Evolutionary conservation across 2,113 vertebrate species (phyloP).

Genomic region (Amazona guildingii): DNA sequence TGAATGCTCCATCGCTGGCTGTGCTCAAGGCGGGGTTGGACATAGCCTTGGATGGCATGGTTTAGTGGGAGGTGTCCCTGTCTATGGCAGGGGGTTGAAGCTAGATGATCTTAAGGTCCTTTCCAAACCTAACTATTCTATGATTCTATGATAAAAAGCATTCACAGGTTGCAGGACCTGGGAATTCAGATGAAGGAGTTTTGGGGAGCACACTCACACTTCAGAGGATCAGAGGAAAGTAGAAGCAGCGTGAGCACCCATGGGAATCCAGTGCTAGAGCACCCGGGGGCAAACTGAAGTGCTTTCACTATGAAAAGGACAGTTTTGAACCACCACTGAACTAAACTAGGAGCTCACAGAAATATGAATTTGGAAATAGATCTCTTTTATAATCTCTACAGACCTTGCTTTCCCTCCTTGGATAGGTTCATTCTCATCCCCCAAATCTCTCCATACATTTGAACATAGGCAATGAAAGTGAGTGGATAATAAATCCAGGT

Average conservation of each 20-base stretch:
- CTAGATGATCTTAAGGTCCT: too few relatives aligned
- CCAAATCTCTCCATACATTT: background rate
- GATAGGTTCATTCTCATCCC: background rate
- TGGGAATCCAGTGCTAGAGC: background rate
- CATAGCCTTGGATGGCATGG: too few relatives aligned
- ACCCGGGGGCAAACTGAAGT: background rate
- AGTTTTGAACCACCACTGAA: background rate
- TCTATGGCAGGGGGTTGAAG: too few relatives aligned
- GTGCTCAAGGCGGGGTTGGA: too few relatives aligned
- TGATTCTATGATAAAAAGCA: background rate
- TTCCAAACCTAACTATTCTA: too few relatives aligned
- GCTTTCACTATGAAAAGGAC: background rate
- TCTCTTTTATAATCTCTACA: background rate
- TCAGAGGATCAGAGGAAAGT: background rate
- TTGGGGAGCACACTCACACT: background rate
- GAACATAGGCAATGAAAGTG: background rate
- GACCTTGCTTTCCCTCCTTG: background rate
- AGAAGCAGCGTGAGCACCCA: background rate
- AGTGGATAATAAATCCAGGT: background rate
- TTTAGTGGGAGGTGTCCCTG: too few relatives aligned
- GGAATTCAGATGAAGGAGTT: background rate
- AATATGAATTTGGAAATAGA: background rate
- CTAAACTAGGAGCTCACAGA: background rate
- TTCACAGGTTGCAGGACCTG: accelerated
- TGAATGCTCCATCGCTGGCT: too few relatives aligned